Conservation (phyloP, 2,888 invertebrate genomes). For the Gisinianus flammeolus region DNA sequence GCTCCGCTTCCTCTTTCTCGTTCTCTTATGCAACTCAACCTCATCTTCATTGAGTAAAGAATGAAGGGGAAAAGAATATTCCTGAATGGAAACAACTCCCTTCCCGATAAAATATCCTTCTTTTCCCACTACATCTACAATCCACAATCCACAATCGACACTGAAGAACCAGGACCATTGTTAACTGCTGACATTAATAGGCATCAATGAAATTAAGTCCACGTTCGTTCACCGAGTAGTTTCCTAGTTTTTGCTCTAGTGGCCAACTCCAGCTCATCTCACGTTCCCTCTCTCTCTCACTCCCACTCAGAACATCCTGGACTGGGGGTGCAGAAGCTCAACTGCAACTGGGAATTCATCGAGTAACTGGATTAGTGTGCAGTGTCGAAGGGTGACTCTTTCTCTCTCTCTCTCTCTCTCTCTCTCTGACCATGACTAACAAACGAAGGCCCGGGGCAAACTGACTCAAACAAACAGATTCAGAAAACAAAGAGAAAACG, state of each 20-base stretch:
- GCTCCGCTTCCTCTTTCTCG: constrained; percentile 13
- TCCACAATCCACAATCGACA: background rate
- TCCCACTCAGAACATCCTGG: no score
- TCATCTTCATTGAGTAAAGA: background rate
- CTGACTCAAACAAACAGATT: background rate
- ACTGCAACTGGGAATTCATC: constrained; percentile 48
- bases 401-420: background rate
- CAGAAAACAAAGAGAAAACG: no score
- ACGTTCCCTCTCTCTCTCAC: no score
- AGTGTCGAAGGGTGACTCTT: background rate
- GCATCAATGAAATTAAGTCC: constrained; percentile 32
- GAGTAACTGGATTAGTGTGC: constrained; percentile 53
- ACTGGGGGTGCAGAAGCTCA: background rate
- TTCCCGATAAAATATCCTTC: no score
- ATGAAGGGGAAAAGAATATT: no score
- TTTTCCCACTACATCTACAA: background rate
- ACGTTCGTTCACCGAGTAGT: background rate
- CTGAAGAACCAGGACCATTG: background rate
- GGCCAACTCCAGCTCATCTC: constrained; percentile 18
- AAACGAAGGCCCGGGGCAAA: background rate
- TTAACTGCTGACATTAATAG: constrained; percentile 39
- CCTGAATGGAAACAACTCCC: no score
- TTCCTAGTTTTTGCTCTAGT: background rate
- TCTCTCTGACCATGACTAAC: constrained; percentile 1
- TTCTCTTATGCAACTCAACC: background rate